phyloP scores from a whole-genome alignment of 1,140 invertebrate genomes.

The Dufourea novaeangliae region DNA sequence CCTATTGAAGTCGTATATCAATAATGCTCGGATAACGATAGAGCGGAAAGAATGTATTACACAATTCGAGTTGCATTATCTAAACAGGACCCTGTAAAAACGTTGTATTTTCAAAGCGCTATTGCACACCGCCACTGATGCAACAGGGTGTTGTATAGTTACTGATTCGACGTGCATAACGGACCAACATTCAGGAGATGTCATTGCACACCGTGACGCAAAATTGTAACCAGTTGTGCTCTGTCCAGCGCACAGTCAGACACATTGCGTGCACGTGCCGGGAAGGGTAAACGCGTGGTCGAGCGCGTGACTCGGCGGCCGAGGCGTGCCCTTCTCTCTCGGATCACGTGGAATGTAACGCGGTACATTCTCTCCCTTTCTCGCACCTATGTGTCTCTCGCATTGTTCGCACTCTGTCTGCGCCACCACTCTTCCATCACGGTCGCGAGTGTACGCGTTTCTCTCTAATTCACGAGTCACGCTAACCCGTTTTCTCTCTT shows the following conservation, averaged over 20 bases:
- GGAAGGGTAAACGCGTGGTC: slow-evolving; percentile 73
- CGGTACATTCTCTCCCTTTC: slow-evolving; percentile 57
- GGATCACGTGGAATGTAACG: slow-evolving; percentile 79
- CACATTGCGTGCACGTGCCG: slow-evolving; percentile 67
- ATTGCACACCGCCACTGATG: neutral
- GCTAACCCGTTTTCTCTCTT: slow-evolving; percentile 45
- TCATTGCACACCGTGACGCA: slow-evolving; percentile 42
- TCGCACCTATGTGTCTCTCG: too few species aligned
- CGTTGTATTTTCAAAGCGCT: neutral
- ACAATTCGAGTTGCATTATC: slow-evolving; percentile 22
- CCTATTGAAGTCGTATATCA: neutral
- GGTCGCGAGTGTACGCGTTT: slow-evolving; percentile 21
- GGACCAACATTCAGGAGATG: slow-evolving; percentile 47
- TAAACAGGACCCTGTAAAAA: slow-evolving; percentile 10
- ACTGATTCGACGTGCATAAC: slow-evolving; percentile 23
- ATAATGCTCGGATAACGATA: neutral
- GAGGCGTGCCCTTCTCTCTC: slow-evolving; percentile 75
- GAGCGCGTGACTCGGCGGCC: slow-evolving; percentile 74
- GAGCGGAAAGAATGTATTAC: neutral
- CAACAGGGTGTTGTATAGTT: neutral
- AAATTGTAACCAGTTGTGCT: slow-evolving; percentile 46
- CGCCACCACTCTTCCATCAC: neutral
- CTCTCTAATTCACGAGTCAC: slow-evolving; percentile 34
- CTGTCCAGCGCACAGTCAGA: slow-evolving; percentile 15
- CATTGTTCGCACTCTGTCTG: too few species aligned